Percentiles rank a stretch among this genome's conserved stretches.
phyloP scores from a whole-genome alignment of 2,113 vertebrate genomes.

The Pterocles burchelli region DNA sequence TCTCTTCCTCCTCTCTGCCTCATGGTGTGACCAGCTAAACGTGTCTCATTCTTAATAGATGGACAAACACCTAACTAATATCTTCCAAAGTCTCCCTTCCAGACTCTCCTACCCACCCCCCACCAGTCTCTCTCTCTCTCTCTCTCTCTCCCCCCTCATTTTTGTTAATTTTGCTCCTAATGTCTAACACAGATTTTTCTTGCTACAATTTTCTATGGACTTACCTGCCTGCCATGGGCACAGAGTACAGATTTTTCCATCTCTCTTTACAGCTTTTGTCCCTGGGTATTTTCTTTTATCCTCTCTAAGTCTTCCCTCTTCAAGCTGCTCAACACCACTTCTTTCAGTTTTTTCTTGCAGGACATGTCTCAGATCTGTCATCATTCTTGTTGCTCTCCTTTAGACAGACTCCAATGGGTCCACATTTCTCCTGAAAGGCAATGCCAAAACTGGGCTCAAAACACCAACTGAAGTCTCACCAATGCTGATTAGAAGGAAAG shows the following conservation, averaged over 20 bases:
- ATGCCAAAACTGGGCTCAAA: background rate
- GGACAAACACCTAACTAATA: background rate
- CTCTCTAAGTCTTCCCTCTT: background rate
- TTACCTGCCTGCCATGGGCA: background rate
- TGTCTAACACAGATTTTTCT: background rate
- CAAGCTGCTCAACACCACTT: background rate
- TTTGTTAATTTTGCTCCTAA: background rate
- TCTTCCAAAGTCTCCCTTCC: background rate
- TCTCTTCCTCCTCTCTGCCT: background rate
- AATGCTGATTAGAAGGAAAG: background rate
- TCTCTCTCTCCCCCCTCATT: fast-evolving
- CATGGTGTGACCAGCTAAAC: background rate
- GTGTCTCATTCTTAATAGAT: background rate
- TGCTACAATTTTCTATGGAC: background rate
- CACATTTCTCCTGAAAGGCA: background rate
- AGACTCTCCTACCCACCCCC: too few species aligned
- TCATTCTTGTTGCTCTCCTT: background rate
- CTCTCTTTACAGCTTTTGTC: background rate
- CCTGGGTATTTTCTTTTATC: background rate
- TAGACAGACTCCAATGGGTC: background rate
- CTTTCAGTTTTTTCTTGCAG: background rate
- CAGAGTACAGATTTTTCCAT: background rate
- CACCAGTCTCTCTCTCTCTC: background rate
- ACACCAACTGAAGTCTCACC: background rate
- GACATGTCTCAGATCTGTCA: background rate